Conservation (phyloP, 2,113 vertebrate species). For the Nycticorax nycticorax region DNA sequence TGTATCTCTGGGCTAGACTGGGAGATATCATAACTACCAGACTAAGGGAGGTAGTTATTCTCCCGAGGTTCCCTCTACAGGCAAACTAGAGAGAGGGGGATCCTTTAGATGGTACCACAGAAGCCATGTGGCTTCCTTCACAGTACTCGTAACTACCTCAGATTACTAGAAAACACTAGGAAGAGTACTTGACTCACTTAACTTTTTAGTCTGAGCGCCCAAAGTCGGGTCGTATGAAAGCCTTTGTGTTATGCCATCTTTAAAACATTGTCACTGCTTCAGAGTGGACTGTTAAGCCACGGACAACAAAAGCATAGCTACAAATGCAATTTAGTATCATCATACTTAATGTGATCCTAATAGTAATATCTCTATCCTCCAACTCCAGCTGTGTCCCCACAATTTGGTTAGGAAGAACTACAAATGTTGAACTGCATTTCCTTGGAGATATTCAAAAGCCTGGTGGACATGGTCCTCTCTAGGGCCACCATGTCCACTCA, state of each 20-base stretch:
- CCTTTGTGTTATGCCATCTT: neutral
- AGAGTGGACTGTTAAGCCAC: neutral
- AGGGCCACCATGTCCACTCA: neutral
- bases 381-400: neutral
- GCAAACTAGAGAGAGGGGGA: neutral
- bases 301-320: neutral
- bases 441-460: neutral
- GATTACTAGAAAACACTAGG: neutral
- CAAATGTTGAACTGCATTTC: neutral
- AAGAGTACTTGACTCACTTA: neutral
- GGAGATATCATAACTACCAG: neutral
- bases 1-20: neutral
- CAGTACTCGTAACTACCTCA: neutral
- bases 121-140: neutral
- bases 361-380: neutral
- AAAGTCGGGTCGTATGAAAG: neutral
- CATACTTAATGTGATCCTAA: neutral
- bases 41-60: neutral
- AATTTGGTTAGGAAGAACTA: neutral
- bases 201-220: neutral
- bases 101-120: neutral
- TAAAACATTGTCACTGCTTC: neutral
- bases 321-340: neutral
- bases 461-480: neutral
- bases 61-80: neutral